These are phyloP conservation scores for Cantharis rustica DNA, from an alignment of 2,888 invertebrate species.

Conservation along the genomic window DNA sequence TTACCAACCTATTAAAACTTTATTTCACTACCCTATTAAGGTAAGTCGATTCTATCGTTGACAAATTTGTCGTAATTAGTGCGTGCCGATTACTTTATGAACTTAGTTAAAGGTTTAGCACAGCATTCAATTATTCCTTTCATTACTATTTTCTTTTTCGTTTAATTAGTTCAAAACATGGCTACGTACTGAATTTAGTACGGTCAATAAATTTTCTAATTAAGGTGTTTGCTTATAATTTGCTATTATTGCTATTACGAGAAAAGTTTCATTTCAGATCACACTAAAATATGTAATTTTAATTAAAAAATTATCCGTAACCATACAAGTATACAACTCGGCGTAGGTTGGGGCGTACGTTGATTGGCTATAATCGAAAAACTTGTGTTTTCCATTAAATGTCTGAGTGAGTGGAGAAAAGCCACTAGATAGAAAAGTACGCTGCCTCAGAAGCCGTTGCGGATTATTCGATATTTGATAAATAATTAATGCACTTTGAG, in stretches of 20 bases:
- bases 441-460: neutral
- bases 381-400: neutral
- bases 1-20: slow-evolving; percentile 13
- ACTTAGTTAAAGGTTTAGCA: slow-evolving; percentile 8
- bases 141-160: neutral
- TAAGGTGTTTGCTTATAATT: neutral
- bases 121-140: slow-evolving; percentile 19
- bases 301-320: neutral
- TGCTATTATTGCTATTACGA: neutral
- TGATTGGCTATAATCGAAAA: neutral
- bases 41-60: slow-evolving; percentile 6
- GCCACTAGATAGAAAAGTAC: neutral
- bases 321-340: no score
- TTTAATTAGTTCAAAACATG: neutral
- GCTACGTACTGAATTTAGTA: neutral
- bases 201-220: neutral
- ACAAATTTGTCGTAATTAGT: slow-evolving; percentile 19
- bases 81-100: slow-evolving; percentile 22
- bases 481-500: neutral
- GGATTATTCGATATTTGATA: neutral
- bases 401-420: neutral
- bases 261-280: neutral
- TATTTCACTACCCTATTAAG: slow-evolving; percentile 7
- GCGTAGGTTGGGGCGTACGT: neutral
- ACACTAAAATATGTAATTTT: neutral